Base-by-base conservation (phyloP, 92 coral and sea anemone species). In the Epizoanthus stellaris region DNA sequence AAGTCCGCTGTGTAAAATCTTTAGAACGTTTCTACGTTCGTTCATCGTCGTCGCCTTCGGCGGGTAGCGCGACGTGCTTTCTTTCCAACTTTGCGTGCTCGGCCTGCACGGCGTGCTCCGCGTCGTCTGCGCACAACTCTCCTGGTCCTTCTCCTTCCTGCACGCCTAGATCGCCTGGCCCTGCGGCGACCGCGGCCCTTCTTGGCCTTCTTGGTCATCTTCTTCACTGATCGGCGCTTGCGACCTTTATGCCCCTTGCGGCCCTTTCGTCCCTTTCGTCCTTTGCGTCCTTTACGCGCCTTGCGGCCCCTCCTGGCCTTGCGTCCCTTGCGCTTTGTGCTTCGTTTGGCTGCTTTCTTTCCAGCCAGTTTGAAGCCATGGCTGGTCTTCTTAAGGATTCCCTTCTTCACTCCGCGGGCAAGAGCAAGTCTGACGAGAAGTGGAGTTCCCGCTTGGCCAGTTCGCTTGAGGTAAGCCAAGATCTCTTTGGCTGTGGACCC, bases 401-500 rank as follows among this genome's bases (percentile, higher is more conserved):
- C 91, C 62, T 59, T 76, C 68, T 94, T 94, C 39, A 94, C 95
- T 4, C 92, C 98, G 40, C 98, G 89, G 20, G 95, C 90, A 69
- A 94, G 86, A 56, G 92, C 98, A 15, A 94, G 86, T 61, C 86
- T 90, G 21, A 94, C 87, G 16, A 87, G 89, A 60, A 40, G 21
- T 62, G 83, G 83, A 79, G 64, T 79, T 79, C 88, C 86, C 45
- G 92, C 64, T 40, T 73, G 88, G 49, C 68, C 71, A 63, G 85
- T 89, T 60, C 76, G 49, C 65, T 67, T 58, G 39, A 94, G 93
- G 81, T 90, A 94, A 38, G 75, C 88, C 86, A 88, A 64, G 73
- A 94, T 80, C 52, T 91, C 95, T 61, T 88, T 89, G 49, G 85
- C 87, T 36, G 85, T 89, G 70, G 98, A 94, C 7, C 98, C 98